Conservation (phyloP, 2,888 invertebrate species). For the Bombylius discolor region DNA sequence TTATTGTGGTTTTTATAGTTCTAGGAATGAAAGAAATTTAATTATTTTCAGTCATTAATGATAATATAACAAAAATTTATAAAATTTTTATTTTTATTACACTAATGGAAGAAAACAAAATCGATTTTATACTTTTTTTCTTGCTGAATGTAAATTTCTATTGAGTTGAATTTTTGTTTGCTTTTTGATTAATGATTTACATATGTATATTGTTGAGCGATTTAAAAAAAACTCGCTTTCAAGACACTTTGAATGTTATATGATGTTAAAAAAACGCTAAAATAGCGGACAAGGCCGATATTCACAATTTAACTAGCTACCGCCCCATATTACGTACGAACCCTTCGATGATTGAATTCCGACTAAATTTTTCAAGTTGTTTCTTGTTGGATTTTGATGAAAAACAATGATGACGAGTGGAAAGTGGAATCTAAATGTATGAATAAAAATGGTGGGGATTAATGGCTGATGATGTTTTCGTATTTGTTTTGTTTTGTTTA, state of each 20-base stretch:
- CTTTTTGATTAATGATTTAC: not conserved
- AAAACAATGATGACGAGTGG: too few species aligned
- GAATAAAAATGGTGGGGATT: too few species aligned
- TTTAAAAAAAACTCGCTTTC: slow-evolving; percentile 13
- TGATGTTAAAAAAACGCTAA: slow-evolving; percentile 46
- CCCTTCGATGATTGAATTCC: slow-evolving; percentile 33
- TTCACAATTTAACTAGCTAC: slow-evolving; percentile 33
- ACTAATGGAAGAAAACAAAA: too few species aligned
- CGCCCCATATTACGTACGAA: slow-evolving; percentile 33
- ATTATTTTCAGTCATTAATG: too few species aligned
- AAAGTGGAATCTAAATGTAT: too few species aligned
- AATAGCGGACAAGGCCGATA: slow-evolving; percentile 42
- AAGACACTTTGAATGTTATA: slow-evolving; percentile 19
- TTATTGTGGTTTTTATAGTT: too few species aligned
- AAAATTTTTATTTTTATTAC: too few species aligned
- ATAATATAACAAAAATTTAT: too few species aligned
- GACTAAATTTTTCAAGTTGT: slow-evolving; percentile 21
- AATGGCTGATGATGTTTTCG: too few species aligned
- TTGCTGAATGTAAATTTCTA: not conserved
- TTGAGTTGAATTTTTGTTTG: not conserved
- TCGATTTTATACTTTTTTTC: too few species aligned
- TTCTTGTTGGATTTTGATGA: not conserved
- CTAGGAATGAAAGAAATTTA: too few species aligned
- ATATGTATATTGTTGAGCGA: not conserved
- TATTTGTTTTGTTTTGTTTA: too few species aligned